Base-by-base conservation (phyloP, 2,888 invertebrate genomes). In the Trachelus tabidus region DNA sequence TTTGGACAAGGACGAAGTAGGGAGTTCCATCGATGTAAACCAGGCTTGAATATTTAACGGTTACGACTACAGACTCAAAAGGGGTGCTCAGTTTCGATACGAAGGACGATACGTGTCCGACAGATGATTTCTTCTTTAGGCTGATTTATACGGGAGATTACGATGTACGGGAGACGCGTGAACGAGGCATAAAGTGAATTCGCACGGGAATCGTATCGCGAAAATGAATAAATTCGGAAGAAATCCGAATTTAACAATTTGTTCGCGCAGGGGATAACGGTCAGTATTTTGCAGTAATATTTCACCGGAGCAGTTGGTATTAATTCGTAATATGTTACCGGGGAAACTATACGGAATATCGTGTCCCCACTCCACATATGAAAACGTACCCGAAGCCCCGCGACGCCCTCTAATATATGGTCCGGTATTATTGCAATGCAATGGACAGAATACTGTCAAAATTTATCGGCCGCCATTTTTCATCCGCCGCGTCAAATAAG, bases 371-470 rank as follows among this genome's bases (percentile, higher is more conserved):
- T 31, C 71, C 71, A 33, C 71, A 9, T 71, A 71, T 34, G 33
- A 31, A 31, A 34, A 31, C 71, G 81, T 81, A 78, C 80, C 80
- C 82, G 81, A 81, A 85, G 81, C 86, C 82, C 84, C 86, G 82
- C 85, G 84, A 84, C 85, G 40, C 85, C 87, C 87, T 87, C 89
- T 91, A 91, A 91, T 91, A 91, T 91, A 91, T 90, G 91, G 90
- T 90, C 87, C 90, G 87, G 90, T 91, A 91, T 91, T 91, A 91
- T 91, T 91, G 91, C 91, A 89, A 91, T 91, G 91, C 91, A 91
- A 91, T 90, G 90, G 91, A 91, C 91, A 91, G 91, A 91, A 91
- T 90, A 91, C 90, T 91, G 91, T 91, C 91, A 91, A 91, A 91
- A 91, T 91, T 91, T 91, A 91, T 91, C 90, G 91, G 90, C 87